phyloP scores from a whole-genome alignment of 2,888 invertebrate genomes.

The Lepeophtheirus nordmannii region DNA sequence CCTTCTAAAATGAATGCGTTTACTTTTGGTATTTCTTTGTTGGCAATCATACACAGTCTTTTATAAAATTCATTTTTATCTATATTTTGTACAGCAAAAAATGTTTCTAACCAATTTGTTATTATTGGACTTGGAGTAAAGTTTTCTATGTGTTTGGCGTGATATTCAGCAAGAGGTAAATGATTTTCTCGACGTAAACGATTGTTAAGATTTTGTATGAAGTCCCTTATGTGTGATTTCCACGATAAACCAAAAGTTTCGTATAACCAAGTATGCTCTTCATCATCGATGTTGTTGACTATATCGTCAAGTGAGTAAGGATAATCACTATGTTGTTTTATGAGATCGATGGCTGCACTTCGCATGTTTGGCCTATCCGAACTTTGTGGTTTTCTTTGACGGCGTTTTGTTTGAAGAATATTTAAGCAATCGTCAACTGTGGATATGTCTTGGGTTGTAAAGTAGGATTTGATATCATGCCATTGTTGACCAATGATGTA shows the following conservation, averaged over 20 bases:
- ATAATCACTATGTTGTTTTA: neutral
- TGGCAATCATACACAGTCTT: neutral
- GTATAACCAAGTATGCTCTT: neutral
- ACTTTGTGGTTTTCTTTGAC: neutral
- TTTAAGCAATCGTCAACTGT: neutral
- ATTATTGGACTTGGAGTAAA: neutral
- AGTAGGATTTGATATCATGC: neutral
- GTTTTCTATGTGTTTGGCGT: neutral
- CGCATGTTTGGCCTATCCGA: neutral
- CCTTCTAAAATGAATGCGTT: slow-evolving; percentile 5
- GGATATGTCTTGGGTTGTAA: neutral
- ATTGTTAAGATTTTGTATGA: neutral
- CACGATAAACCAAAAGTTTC: neutral
- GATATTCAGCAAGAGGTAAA: neutral
- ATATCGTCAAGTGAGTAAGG: neutral
- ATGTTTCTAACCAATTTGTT: neutral
- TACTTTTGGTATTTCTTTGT: neutral
- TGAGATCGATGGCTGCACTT: neutral
- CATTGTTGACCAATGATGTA: neutral
- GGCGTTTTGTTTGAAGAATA: neutral
- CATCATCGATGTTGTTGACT: neutral
- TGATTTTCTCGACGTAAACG: neutral
- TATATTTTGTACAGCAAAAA: neutral
- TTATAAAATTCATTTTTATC: neutral
- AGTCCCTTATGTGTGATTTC: neutral